Conservation (phyloP, 1,140 invertebrate genomes). For the Chlorops oryzae region DNA sequence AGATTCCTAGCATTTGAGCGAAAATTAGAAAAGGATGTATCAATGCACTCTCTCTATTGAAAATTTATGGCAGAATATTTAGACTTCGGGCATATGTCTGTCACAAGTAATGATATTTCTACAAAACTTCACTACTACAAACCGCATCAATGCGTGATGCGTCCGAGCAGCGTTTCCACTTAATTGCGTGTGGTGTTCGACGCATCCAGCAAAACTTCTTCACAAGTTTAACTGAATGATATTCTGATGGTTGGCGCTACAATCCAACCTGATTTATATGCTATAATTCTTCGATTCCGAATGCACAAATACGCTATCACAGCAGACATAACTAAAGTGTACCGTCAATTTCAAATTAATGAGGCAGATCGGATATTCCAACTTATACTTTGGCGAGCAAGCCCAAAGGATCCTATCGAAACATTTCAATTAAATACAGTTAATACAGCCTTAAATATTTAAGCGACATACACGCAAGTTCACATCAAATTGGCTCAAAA, state of each 20-base stretch:
- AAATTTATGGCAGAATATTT: constrained; percentile 38
- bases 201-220: constrained; percentile 8
- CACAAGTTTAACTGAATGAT: constrained; percentile 21
- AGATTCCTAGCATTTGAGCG: constrained; percentile 30
- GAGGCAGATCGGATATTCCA: constrained; percentile 27
- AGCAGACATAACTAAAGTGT: constrained; percentile 35
- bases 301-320: constrained; percentile 25
- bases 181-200: constrained; percentile 16
- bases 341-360: constrained; percentile 27
- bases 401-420: constrained; percentile 16
- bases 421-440: constrained; percentile 20
- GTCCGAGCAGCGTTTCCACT: constrained; percentile 10
- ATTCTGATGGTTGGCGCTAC: constrained; percentile 12
- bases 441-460: constrained; percentile 35
- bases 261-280: constrained; percentile 20
- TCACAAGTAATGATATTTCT: constrained; percentile 25
- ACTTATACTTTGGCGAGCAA: constrained; percentile 39
- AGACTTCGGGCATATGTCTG: constrained; percentile 36
- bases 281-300: constrained; percentile 43
- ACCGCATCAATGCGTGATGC: constrained; percentile 18
- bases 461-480: constrained; percentile 19
- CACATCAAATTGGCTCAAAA: constrained; percentile 23
- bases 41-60: constrained; percentile 13
- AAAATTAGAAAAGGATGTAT: constrained; percentile 26
- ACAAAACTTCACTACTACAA: constrained; percentile 20